Evolutionary conservation across 2,113 vertebrate genomes (phyloP).

Genomic region (Myrmecophaga tridactyla): DNA sequence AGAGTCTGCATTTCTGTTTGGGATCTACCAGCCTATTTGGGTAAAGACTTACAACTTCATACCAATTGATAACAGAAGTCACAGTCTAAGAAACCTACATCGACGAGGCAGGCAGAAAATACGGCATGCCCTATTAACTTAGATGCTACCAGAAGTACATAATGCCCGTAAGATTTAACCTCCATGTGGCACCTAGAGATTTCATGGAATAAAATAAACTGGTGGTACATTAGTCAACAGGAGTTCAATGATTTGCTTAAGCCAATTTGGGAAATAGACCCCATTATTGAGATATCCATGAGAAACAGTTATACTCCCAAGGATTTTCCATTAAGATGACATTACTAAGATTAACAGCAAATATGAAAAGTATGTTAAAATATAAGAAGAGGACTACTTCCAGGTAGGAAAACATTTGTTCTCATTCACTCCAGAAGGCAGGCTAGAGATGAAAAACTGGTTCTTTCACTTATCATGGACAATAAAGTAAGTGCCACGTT

Average conservation of each 20-base stretch:
- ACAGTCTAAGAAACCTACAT: neutral
- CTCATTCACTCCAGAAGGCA: neutral
- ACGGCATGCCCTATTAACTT: neutral
- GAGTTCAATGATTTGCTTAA: neutral
- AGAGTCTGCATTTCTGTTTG: fast-evolving
- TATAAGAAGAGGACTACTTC: neutral
- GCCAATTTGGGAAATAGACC: neutral
- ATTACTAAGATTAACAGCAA: neutral
- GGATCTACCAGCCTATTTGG: neutral
- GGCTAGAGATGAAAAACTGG: too few species aligned
- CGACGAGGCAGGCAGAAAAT: neutral
- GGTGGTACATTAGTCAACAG: fast-evolving
- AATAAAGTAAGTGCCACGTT: neutral
- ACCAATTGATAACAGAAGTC: neutral
- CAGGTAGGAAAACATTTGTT: fast-evolving
- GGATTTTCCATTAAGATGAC: too few species aligned
- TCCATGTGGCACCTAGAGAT: neutral
- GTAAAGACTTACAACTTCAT: neutral
- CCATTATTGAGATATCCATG: fast-evolving
- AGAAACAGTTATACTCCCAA: too few species aligned
- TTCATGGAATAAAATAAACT: neutral
- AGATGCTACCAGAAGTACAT: neutral
- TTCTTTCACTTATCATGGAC: too few species aligned
- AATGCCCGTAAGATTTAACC: neutral
- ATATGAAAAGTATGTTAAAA: neutral